Base-by-base conservation (phyloP, 2,113 vertebrate genomes). In the Gila orcuttii region DNA sequence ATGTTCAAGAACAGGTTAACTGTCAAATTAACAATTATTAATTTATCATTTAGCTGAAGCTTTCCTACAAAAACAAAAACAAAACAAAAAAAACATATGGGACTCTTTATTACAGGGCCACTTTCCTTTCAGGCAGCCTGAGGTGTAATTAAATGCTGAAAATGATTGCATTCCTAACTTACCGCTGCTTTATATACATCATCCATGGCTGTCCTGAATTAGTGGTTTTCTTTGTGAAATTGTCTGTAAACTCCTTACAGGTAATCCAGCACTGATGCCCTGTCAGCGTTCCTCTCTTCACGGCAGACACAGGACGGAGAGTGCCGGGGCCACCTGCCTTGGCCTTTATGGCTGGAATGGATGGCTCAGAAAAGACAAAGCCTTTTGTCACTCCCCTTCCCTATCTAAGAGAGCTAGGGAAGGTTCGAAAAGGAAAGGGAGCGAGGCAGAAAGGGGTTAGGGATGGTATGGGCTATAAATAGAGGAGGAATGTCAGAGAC, bases 101-200 rank as follows among this genome's bases (percentile, higher is more conserved):
- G 39, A 25, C 23, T 57, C 19, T 23, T 47, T 2, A 13, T n/a
- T n/a, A 79, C 76, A 36, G 11, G 52, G 21, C 6, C 19, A 42
- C 10, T n/a, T 6, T n/a, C 23, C 9, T 10, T 39, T 36, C 50
- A 78, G 52, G 19, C 19, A 80, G 36, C 36, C 2, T 50, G 42
- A 50, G 12, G 25, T 45, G 2, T 17, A 81, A 45, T 50, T 4
- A 31, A 71, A 62, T 60, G 21, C 28, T 62, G 1, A 47, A 36
- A 57, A 55, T 11, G 23, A 31, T 12, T 31, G n/a, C 17, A 66
- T 2, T 71, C 42, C 25, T 33, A 13, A 93, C 95, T 95, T 89
- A 95, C 95, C 90, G 95, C 95, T 91, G 95, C 95, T 92, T 95
- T 95, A 88, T 95, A 95, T 12, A 95, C 95, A 86, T 95, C 95